Conservation (phyloP, 2,888 invertebrate species). For the Drosophila subquinaria region DNA sequence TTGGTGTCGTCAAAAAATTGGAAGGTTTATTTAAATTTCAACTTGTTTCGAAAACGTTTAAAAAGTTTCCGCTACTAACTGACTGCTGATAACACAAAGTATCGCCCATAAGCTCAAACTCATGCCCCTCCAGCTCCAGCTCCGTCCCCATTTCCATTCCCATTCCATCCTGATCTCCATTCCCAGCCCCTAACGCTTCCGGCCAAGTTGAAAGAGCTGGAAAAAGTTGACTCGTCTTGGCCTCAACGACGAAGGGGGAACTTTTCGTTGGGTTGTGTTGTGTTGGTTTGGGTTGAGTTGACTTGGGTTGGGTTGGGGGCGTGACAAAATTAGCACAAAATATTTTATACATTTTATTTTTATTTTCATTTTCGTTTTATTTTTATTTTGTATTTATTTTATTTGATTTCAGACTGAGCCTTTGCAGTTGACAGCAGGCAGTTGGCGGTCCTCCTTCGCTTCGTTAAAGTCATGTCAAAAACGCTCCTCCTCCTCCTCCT, state of each 20-base stretch:
- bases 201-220: constrained; percentile 58
- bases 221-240: constrained; percentile 61
- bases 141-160: neutral
- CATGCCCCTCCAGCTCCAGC: neutral
- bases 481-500: neutral
- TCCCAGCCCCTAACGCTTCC: constrained; percentile 4
- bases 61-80: constrained; percentile 79
- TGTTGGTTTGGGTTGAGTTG: neutral
- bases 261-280: neutral
- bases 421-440: constrained; percentile 9
- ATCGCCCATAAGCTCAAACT: constrained; percentile 31
- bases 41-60: constrained; percentile 80
- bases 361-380: constrained; percentile 27
- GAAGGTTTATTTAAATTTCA: constrained; percentile 79
- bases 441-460: neutral
- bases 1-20: constrained; percentile 73
- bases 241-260: constrained; percentile 8
- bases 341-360: constrained; percentile 54
- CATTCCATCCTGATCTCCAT: neutral
- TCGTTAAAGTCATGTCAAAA: constrained; percentile 13
- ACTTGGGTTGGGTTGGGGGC: neutral
- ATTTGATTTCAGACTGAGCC: constrained; percentile 30
- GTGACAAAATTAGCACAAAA: constrained; percentile 74
- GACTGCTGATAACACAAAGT: constrained; percentile 78
- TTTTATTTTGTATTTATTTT: constrained; percentile 18